These are phyloP conservation scores for Chironomus striatipennis DNA, from an alignment of 1,140 invertebrate species.

Conservation along the genomic window DNA sequence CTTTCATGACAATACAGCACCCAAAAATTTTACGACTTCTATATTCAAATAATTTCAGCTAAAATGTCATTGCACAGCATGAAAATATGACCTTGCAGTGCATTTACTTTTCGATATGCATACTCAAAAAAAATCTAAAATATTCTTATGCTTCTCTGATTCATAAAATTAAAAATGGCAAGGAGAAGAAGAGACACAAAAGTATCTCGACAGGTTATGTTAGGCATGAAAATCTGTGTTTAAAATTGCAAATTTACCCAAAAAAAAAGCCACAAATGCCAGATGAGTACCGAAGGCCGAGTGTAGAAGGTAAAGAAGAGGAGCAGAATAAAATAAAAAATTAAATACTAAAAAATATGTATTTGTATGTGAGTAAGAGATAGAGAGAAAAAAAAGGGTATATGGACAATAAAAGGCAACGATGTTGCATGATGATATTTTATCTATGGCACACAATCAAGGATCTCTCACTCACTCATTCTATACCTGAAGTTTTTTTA, in stretches of 20 bases:
- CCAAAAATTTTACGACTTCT: too few species aligned
- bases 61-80: too few species aligned
- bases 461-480: background rate
- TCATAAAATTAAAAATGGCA: too few species aligned
- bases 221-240: constrained; percentile 4
- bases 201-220: constrained; percentile 6
- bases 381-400: background rate
- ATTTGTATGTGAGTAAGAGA: background rate
- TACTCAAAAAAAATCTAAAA: too few species aligned
- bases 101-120: too few species aligned
- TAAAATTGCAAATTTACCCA: background rate
- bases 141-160: background rate
- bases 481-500: background rate
- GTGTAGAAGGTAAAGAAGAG: background rate
- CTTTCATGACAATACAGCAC: too few species aligned
- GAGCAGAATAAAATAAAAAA: background rate
- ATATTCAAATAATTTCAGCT: too few species aligned
- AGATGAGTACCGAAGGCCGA: background rate
- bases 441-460: background rate
- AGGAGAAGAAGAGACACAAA: background rate
- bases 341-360: background rate
- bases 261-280: constrained; percentile 3
- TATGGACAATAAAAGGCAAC: background rate
- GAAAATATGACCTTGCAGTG: too few species aligned
- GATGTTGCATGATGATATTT: background rate